phyloP scores from a whole-genome alignment of 2,113 vertebrate genomes.

The Oreochromis aureus region DNA sequence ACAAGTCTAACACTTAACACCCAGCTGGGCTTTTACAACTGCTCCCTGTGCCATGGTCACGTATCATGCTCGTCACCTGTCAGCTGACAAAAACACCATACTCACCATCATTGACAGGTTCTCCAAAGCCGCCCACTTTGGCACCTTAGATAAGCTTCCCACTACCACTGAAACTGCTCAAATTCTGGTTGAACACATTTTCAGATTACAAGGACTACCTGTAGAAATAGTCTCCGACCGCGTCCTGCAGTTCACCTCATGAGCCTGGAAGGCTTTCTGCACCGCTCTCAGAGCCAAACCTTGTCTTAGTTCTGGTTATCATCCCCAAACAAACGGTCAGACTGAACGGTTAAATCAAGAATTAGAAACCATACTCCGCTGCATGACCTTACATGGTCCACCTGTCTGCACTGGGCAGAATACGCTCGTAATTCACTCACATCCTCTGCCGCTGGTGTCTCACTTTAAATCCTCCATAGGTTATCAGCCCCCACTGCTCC shows the following conservation, averaged over 20 bases:
- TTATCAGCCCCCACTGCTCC: too few relatives aligned
- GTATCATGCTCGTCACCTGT: background rate
- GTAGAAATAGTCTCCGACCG: background rate
- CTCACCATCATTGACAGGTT: background rate
- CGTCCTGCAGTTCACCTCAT: background rate
- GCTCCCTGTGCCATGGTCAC: background rate
- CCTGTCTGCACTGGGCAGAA: background rate
- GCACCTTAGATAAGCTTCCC: too few relatives aligned
- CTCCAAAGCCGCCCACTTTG: too few relatives aligned
- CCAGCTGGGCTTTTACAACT: too few relatives aligned
- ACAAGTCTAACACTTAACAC: too few relatives aligned
- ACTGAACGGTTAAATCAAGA: background rate
- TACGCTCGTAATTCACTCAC: background rate
- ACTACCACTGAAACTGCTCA: too few relatives aligned
- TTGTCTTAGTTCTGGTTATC: background rate
- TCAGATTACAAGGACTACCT: background rate
- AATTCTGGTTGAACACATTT: too few relatives aligned
- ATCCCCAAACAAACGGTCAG: background rate
- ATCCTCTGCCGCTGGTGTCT: background rate
- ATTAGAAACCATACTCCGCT: background rate
- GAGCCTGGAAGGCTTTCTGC: background rate
- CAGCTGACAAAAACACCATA: background rate
- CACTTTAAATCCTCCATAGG: too few relatives aligned
- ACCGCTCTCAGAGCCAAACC: background rate
- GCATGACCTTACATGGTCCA: background rate